phyloP scores from a whole-genome alignment of 2,797 vertebrate species.

The Hybognathus amarus region DNA sequence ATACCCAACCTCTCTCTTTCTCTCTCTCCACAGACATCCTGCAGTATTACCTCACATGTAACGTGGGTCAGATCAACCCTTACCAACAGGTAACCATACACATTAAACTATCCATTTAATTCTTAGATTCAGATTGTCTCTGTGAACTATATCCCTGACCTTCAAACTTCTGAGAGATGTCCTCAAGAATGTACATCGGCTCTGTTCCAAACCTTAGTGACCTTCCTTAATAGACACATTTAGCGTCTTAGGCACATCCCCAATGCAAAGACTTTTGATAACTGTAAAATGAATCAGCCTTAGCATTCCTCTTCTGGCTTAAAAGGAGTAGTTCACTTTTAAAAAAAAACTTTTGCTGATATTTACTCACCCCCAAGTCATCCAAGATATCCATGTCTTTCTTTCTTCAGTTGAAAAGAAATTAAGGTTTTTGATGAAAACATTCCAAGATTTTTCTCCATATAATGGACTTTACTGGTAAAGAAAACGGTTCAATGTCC shows the following conservation, averaged over 20 bases:
- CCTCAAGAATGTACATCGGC: neutral
- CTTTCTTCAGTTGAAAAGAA: too few species aligned
- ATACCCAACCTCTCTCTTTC: constrained; percentile 29
- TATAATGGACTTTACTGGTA: too few species aligned
- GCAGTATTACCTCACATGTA: constrained; percentile 90
- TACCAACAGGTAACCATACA: constrained; percentile 86
- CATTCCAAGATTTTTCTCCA: too few species aligned
- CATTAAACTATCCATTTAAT: constrained; percentile 28
- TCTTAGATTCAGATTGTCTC: neutral
- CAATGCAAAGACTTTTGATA: neutral
- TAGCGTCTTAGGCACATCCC: neutral
- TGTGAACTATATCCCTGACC: neutral
- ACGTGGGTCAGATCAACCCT: constrained; percentile 85
- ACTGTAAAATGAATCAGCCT: neutral
- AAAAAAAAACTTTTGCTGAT: too few species aligned
- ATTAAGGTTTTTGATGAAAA: too few species aligned
- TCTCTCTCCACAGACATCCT: constrained; percentile 81
- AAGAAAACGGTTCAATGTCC: too few species aligned
- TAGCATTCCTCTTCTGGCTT: neutral
- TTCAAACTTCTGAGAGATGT: neutral
- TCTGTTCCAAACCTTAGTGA: neutral
- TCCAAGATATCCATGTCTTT: too few species aligned
- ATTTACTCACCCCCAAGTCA: too few species aligned
- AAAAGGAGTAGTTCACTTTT: neutral
- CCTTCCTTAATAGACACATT: neutral